Conservation (phyloP, 2,888 invertebrate species). For the Campoplex nolae region DNA sequence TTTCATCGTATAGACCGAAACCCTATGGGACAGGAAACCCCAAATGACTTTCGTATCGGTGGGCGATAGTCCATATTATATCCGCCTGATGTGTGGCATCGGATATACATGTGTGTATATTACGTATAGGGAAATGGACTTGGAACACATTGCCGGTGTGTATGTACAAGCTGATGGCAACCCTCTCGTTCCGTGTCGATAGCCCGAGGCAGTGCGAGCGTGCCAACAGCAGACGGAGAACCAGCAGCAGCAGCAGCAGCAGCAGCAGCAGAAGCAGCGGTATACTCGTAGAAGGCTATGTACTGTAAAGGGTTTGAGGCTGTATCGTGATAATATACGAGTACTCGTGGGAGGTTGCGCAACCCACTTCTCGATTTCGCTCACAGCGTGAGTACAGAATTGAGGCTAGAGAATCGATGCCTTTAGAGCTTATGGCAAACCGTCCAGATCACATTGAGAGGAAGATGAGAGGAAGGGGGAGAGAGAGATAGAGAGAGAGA, state of each 20-base stretch:
- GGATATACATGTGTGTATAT: constrained; percentile 19
- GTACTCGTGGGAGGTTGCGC: constrained; percentile 63
- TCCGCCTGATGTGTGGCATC: constrained; percentile 52
- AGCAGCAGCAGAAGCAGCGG: constrained; percentile 39
- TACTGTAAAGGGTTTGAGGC: constrained; percentile 35
- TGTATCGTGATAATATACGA: constrained; percentile 64
- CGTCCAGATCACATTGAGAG: constrained; percentile 26
- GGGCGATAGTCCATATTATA: constrained; percentile 62
- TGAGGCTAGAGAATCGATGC: constrained; percentile 48
- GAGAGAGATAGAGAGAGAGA: no score
- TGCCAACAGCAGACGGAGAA: constrained; percentile 62
- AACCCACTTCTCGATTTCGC: constrained; percentile 69
- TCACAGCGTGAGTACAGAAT: constrained; percentile 51
- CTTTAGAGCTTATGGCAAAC: constrained; percentile 46
- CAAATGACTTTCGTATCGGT: constrained; percentile 65
- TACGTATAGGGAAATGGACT: constrained; percentile 44
- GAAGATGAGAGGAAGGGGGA: neutral
- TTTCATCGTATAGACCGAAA: constrained; percentile 33
- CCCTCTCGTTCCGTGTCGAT: constrained; percentile 65
- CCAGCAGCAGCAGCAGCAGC: constrained; percentile 30
- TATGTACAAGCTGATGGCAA: constrained; percentile 52
- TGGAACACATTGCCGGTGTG: constrained; percentile 36
- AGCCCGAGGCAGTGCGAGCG: constrained; percentile 63
- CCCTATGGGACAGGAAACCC: constrained; percentile 62
- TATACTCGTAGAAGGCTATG: neutral